Percentiles rank a stretch among this genome's conserved stretches.
These are phyloP conservation scores for Phortica magna DNA, from an alignment of 2,888 invertebrate species.

Conservation along the genomic window DNA sequence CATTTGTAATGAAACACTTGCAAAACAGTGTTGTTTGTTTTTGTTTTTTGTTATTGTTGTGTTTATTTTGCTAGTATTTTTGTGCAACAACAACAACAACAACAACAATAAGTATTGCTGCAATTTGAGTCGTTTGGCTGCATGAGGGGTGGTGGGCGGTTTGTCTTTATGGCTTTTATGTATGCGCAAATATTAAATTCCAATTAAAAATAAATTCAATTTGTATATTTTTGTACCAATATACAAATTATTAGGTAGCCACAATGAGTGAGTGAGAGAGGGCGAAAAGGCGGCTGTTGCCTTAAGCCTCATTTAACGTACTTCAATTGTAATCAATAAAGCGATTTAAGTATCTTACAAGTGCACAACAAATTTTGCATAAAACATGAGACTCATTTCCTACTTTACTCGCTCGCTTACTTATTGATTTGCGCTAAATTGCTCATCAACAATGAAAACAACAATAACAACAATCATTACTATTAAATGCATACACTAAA, in stretches of 20 bases:
- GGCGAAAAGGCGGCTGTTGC: too few relatives aligned
- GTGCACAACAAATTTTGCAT: not conserved
- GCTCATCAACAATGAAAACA: not conserved
- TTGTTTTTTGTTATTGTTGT: not conserved
- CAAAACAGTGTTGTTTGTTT: conserved; percentile 22
- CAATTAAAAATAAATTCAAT: too few relatives aligned
- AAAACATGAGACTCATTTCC: not conserved
- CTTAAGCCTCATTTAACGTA: too few relatives aligned
- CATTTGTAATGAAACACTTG: conserved; percentile 34
- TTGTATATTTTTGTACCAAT: too few relatives aligned
- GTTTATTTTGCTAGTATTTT: not conserved
- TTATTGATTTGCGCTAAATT: not conserved
- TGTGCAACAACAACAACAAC: not conserved
- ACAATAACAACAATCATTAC: not conserved
- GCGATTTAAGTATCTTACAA: not conserved
- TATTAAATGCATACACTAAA: not conserved
- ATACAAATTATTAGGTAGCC: too few relatives aligned
- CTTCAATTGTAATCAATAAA: too few relatives aligned
- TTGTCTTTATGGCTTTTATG: too few relatives aligned
- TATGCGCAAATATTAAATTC: too few relatives aligned
- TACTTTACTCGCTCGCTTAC: not conserved
- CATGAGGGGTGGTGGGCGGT: too few relatives aligned
- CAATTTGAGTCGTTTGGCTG: conserved; percentile 4
- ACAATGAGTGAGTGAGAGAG: too few relatives aligned
- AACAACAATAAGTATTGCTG: too few relatives aligned